These are phyloP conservation scores for Ceraclea dissimilis DNA, from an alignment of 2,888 invertebrate species.

Conservation along the genomic window DNA sequence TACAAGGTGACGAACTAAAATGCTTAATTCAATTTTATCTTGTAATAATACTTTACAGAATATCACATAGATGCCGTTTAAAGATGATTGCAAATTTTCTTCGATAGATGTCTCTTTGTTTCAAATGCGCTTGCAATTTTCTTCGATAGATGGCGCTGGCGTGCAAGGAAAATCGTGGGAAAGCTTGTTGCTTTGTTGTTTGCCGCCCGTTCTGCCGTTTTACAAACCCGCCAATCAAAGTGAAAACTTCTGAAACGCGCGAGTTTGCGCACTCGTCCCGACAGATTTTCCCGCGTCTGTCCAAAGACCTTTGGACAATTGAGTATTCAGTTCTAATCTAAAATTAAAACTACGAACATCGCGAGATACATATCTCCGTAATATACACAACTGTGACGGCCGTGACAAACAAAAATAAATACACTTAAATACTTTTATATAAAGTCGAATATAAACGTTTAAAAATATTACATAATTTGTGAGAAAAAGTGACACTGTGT, in stretches of 20 bases:
- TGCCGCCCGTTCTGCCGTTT: not conserved
- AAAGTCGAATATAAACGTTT: too few relatives aligned
- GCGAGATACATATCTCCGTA: too few relatives aligned
- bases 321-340: conserved; percentile 16
- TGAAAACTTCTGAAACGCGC: conserved; percentile 3
- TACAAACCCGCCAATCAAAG: conserved; percentile 9
- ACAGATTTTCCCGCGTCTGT: conserved; percentile 18
- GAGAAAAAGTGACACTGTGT: too few relatives aligned
- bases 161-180: not conserved
- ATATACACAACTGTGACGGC: too few relatives aligned
- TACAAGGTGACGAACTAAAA: too few relatives aligned
- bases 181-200: conserved; percentile 13
- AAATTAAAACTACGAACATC: conserved; percentile 20
- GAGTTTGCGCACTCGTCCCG: conserved; percentile 15
- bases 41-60: not conserved
- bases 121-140: not conserved
- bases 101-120: too few relatives aligned
- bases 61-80: not conserved
- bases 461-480: too few relatives aligned
- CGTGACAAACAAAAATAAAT: too few relatives aligned
- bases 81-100: too few relatives aligned
- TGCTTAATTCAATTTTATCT: too few relatives aligned
- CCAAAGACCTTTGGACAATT: conserved; percentile 16
- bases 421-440: too few relatives aligned
- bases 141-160: not conserved